A percentile compares a stretch with the other conserved stretches of the same genome.
Evolutionary conservation across 2,797 vertebrate genomes (phyloP).

Genomic region (Dromococcyx pavoninus): DNA sequence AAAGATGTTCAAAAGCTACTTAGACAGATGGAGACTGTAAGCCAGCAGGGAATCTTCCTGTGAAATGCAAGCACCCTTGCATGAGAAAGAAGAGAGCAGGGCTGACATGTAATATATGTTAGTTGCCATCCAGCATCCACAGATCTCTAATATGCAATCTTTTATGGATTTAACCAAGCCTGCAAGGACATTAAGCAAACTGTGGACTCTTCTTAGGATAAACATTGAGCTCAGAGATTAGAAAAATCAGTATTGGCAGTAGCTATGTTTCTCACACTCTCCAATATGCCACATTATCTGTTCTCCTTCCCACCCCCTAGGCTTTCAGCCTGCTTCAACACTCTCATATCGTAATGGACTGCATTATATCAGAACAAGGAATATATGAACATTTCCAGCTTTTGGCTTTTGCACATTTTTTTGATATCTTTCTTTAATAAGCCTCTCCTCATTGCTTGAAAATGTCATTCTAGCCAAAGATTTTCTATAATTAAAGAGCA

Average conservation of each 20-base stretch:
- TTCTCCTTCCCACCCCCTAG: background rate
- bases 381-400: background rate
- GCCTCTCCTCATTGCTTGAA: background rate
- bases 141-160: background rate
- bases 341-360: background rate
- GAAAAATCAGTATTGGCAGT: constrained; percentile 6
- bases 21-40: background rate
- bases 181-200: background rate
- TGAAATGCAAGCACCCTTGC: background rate
- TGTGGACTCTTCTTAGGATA: background rate
- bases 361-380: constrained; percentile 1
- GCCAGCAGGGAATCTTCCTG: background rate
- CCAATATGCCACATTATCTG: background rate
- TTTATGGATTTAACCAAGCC: background rate
- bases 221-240: background rate
- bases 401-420: background rate
- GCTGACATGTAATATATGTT: background rate
- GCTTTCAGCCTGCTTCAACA: constrained; percentile 7
- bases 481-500: constrained; percentile 66
- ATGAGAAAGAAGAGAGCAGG: background rate
- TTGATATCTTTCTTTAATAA: constrained; percentile 23
- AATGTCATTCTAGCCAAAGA: constrained; percentile 37
- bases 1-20: background rate
- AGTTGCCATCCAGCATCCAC: background rate
- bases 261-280: background rate